These are phyloP conservation scores for Caloenas nicobarica DNA, from an alignment of 2,113 vertebrate species.

Conservation along the genomic window DNA sequence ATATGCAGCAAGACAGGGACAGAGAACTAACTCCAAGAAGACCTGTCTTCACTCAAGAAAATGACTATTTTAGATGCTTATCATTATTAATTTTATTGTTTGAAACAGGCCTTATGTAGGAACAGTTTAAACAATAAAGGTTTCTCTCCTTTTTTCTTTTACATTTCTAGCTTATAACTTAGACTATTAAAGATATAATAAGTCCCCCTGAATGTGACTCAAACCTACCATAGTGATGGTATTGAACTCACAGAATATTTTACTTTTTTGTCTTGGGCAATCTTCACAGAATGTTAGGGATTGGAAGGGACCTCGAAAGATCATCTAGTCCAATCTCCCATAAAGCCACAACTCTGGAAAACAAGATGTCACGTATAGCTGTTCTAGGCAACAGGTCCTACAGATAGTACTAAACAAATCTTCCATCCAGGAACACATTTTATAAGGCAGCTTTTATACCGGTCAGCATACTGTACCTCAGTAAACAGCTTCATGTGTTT, in stretches of 20 bases:
- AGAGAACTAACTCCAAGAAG: not conserved
- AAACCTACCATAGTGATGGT: not conserved
- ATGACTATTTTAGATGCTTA: not conserved
- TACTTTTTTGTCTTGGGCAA: not conserved
- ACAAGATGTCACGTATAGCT: not conserved
- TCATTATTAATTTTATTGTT: not conserved
- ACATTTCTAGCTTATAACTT: not conserved
- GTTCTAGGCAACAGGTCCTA: not conserved
- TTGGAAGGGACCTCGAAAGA: too few species aligned
- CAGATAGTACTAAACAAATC: not conserved
- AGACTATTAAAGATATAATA: not conserved
- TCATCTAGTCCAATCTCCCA: not conserved
- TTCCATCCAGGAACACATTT: not conserved
- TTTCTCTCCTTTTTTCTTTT: not conserved
- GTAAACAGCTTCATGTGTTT: not conserved
- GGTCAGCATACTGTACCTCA: not conserved
- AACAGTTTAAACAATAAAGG: not conserved
- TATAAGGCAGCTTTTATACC: not conserved
- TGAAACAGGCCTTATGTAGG: not conserved
- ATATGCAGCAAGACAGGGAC: not conserved
- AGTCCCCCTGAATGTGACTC: not conserved
- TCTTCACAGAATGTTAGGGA: not conserved
- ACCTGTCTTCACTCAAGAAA: not conserved
- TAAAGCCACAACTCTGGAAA: not conserved
- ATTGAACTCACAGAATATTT: not conserved